Evolutionary conservation across 2,113 vertebrate genomes (phyloP), one percentile per base, ranked within the genome.

Genomic region (Reinhardtius hippoglossoides): DNA sequence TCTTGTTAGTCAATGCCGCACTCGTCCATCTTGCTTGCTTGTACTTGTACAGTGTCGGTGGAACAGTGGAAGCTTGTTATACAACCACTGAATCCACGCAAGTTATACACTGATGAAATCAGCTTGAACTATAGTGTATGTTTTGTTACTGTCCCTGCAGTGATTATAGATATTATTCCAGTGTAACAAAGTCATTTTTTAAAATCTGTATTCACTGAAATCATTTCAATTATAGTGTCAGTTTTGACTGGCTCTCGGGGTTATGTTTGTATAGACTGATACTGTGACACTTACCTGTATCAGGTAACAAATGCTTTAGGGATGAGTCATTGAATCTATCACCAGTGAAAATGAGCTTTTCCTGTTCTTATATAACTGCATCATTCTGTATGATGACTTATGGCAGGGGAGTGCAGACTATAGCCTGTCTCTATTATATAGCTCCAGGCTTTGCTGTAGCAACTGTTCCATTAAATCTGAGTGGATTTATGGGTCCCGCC

Each of bases 1-100:
- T 37, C 74, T 83, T 63, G 52, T 83, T 78, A 82, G 35, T 23
- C 23, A 26, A 20, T 6, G 14, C 57, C 50, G 62, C 46, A 35
- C 35, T 54, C 18, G 2, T 76, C 67, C n/a, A 56, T 82, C 74
- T 56, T 27, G 12, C 21, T 48, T 27, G n/a, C 16, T 23, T 3
- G 5, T 26, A 31, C 27, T 27, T 21, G n/a, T 59, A 40, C 55
- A 57, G 5, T 31, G 16, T 37, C 10, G 18, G 27, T 23, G 56
- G 12, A 24, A 59, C 21, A 20, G 35, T 21, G 26, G 8, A 42
- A 9, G 7, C 12, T 61, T 35, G 24, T 37, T 73, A 14, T 12
- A 10, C 6, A n/a, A 23, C 55, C 12, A 50, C 12, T 35, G 13
- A 7, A 55, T 56, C 35, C 59, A 55, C 26, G 3, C 26, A 55